Base-by-base conservation (phyloP, 2,113 vertebrate species). In the Ciconia maguari region DNA sequence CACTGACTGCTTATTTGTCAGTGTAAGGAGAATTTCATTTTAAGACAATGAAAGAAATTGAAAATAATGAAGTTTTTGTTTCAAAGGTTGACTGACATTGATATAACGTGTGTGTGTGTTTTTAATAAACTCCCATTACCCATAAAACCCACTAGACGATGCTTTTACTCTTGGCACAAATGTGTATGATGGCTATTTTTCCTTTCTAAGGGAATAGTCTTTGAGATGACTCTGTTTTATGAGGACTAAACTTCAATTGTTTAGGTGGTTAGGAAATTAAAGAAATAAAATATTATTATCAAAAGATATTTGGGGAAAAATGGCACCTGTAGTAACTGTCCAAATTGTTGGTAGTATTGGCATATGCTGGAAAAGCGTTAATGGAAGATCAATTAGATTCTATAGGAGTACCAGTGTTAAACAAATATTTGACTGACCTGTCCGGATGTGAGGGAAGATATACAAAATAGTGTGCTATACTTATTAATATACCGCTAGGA, bases 361-460 rank as follows among this genome's bases (percentile, higher is more conserved):
- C 54, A 14, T 88, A 89, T 98, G 96, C 98, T 98, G 97, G 97
- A 98, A 98, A 97, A 96, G 90, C 52, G 48, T 95, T 97, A 97
- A 96, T 97, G 93, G 84, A 94, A 94, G 96, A 98, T 98, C 97
- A 98, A 94, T 98, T 97, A 98, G 96, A 98, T 96, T 96, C 46
- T 36, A 29, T 34, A 61, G 25, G 11, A 72, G 46, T 82, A 32
- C 24, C 10, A 14, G 18, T 74, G 36, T 71, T 93, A 76, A 75
- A 70, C 16, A 66, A 68, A 71, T 68, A 69, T 36, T 57, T 68
- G 62, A 64, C 61, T 89, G 36, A 68, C 49, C 32, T 60, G 7
- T 81, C 36, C 1, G 0, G 12, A 41, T 91, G 21, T 30, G 24
- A 86, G 24, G 15, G 38, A 58, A 54, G 22, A 25, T 17, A 19